Evolutionary conservation across 2,113 vertebrate genomes (phyloP), one percentile per base, ranked within the genome.

Genomic region (Callopanchax toddi): DNA sequence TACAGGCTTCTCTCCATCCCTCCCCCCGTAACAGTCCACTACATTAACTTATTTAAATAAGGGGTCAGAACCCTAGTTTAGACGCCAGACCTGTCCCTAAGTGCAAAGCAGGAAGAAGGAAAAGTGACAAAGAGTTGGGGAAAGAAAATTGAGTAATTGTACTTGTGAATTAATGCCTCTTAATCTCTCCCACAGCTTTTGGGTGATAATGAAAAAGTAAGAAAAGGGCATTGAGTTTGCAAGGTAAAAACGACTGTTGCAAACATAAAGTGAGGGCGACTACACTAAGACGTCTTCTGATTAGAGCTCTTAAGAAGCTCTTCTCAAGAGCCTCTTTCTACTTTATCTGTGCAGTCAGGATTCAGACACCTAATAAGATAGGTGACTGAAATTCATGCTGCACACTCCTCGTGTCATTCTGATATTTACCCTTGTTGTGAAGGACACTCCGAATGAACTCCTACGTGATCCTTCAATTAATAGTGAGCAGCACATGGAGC

Each of bases 1-100:
- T 92, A 95, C 88, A 92, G 92, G 78, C 89, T 89, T 87, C 84
- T 80, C 73, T 64, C 61, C 85, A 83, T 91, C 87, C 72, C 80
- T 75, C 56, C 64, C 53, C 79, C 81, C 71, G 83, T 93, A 92
- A 94, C 91, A 93, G 66, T 75, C 63, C 83, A 89, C 87, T 76
- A 74, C 83, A 95, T 95, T 95, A 94, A 95, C 93, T 93, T 96
- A 95, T 96, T 97, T 91, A 95, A 95, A 95, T 93, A 82, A 55
- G 77, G 92, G 93, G 93, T 94, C 93, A 94, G 26, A 89, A 92
- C 89, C 84, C 89, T 80, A 74, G 81, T 92, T 86, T 93, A 89
- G 90, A 90, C 86, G 87, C 91, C 88, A 91, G 91, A 92, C 87
- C 92, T 92, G 90, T 93, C 91, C 91, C 76, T 49, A 86, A 86